Evolutionary conservation across 2,888 invertebrate genomes (phyloP).

Genomic region (Drosophila affinis): DNA sequence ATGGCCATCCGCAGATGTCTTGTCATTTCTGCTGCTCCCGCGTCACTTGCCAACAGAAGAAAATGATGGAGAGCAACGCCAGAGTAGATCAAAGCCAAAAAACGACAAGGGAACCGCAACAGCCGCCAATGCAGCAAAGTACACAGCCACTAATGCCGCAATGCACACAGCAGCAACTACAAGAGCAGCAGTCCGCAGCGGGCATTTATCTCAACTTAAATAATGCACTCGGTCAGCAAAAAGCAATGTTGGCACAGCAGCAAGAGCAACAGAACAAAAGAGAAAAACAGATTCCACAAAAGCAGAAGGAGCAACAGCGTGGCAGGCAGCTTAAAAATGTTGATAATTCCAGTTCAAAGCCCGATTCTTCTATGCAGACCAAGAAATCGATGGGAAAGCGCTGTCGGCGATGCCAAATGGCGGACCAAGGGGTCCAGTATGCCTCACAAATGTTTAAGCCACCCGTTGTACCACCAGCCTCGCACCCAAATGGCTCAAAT

Average conservation of each 20-base stretch:
- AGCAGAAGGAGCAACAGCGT: neutral
- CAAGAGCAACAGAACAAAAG: neutral
- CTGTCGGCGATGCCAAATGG: neutral
- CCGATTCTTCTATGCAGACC: too few relatives aligned
- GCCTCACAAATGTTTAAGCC: neutral
- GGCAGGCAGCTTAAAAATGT: neutral
- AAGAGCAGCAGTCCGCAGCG: neutral
- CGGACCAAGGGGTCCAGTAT: conserved; percentile 27
- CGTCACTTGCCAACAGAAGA: neutral
- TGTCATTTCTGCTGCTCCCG: neutral
- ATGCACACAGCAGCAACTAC: neutral
- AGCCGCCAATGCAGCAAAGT: neutral
- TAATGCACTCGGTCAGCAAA: neutral
- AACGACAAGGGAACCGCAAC: neutral
- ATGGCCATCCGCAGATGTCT: neutral
- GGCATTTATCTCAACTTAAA: neutral
- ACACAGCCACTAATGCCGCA: neutral
- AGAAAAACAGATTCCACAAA: too few relatives aligned
- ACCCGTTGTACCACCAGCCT: neutral
- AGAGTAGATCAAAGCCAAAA: neutral
- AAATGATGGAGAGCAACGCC: neutral
- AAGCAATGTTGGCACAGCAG: neutral
- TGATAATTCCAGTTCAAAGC: neutral
- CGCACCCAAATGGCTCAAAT: neutral
- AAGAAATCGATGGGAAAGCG: neutral